A percentile compares a stretch with the other conserved stretches of the same genome.
These are phyloP conservation scores for Acleris laterana DNA, from an alignment of 2,888 invertebrate species.

Conservation along the genomic window DNA sequence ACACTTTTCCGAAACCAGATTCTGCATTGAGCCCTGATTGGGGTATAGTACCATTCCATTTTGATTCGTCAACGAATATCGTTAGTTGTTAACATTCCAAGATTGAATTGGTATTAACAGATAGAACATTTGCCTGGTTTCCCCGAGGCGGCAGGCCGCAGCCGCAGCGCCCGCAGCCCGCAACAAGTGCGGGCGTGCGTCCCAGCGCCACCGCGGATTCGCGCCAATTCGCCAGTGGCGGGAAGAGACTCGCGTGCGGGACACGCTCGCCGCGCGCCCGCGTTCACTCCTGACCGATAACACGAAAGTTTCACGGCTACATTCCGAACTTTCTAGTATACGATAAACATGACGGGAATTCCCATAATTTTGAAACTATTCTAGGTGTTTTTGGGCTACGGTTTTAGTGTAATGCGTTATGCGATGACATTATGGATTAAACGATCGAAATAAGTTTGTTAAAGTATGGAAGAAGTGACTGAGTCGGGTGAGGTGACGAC, in stretches of 20 bases:
- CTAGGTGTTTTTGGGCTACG: background rate
- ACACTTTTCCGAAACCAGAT: too few relatives aligned
- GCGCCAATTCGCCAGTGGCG: conserved; percentile 75
- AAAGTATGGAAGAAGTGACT: conserved; percentile 57
- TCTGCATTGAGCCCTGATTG: too few relatives aligned
- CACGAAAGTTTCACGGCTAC: conserved; percentile 29
- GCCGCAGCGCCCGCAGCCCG: conserved; percentile 54
- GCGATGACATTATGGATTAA: conserved; percentile 31
- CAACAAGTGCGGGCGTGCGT: conserved; percentile 74
- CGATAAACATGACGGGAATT: conserved; percentile 3
- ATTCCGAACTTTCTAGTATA: conserved; percentile 3
- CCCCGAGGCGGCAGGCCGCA: background rate
- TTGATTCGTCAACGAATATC: too few relatives aligned
- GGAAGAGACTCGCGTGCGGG: conserved; percentile 70
- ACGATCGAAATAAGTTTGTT: conserved; percentile 23
- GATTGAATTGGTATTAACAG: background rate
- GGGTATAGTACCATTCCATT: too few relatives aligned
- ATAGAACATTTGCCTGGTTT: background rate
- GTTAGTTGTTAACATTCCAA: background rate
- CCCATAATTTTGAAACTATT: conserved; percentile 3
- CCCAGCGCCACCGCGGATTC: conserved; percentile 63
- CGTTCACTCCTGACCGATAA: conserved; percentile 42
- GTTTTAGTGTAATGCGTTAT: conserved; percentile 1
- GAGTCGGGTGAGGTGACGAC: conserved; percentile 55
- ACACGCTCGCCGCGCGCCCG: conserved; percentile 59